A percentile compares a stretch with the other conserved stretches of the same genome.
These are phyloP conservation scores for Gasteruption jaculator DNA, from an alignment of 2,888 invertebrate species.

Conservation along the genomic window DNA sequence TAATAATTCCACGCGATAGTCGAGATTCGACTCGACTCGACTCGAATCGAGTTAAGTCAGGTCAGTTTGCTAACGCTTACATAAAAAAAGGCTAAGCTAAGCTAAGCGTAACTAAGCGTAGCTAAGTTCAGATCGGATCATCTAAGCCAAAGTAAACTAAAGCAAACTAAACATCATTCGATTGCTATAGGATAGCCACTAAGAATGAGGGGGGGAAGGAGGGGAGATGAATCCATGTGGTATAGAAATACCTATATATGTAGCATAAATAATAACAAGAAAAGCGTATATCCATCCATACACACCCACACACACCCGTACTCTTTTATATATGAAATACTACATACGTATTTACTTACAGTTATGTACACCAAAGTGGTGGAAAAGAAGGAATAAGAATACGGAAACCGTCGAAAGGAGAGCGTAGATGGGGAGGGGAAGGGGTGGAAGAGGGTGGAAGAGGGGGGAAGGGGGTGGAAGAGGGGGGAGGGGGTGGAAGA, in stretches of 20 bases:
- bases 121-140: too few species aligned
- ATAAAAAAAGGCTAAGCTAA: conserved; percentile 33
- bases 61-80: conserved; percentile 36
- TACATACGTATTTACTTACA: too few species aligned
- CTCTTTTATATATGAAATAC: too few species aligned
- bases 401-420: background rate
- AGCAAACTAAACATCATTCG: too few species aligned
- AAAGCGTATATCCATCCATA: too few species aligned
- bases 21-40: too few species aligned
- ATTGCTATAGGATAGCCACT: conserved; percentile 4
- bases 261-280: too few species aligned
- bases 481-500: conserved; percentile 6
- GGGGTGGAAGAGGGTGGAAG: background rate
- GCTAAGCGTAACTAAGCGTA: conserved; percentile 18
- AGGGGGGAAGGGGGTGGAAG: conserved; percentile 9
- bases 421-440: conserved; percentile 10
- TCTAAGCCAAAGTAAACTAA: too few species aligned
- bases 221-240: conserved; percentile 20
- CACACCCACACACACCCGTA: too few species aligned
- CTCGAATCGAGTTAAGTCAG: too few species aligned
- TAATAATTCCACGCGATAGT: too few species aligned
- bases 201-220: conserved; percentile 5
- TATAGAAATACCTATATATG: conserved; percentile 2
- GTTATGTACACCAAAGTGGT: too few species aligned
- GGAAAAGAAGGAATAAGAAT: conserved; percentile 10